Percentiles rank a stretch among this genome's conserved stretches.
Evolutionary conservation across 1,140 invertebrate genomes (phyloP).

Genomic region (Aphaenogaster rudis): DNA sequence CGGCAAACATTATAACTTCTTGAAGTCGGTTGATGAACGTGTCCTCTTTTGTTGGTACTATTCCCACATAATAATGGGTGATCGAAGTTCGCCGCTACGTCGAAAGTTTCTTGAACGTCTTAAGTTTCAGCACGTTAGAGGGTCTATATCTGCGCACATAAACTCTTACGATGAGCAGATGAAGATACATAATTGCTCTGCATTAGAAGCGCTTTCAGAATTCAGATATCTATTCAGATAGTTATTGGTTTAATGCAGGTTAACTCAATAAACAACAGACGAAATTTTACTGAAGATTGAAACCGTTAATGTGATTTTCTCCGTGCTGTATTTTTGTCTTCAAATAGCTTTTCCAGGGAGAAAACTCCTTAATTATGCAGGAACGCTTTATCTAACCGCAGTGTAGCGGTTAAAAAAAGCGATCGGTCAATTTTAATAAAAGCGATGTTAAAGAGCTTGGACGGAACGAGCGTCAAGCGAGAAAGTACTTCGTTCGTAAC

Average conservation of each 20-base stretch:
- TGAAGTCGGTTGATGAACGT: conserved; percentile 37
- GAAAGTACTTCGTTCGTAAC: conserved; percentile 39
- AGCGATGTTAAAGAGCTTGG: conserved; percentile 38
- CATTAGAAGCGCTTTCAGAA: not conserved
- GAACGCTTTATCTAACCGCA: conserved; percentile 7
- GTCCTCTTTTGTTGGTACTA: conserved; percentile 43
- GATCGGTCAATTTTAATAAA: conserved; percentile 58
- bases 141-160: conserved; percentile 25
- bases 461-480: not conserved
- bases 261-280: not conserved
- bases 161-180: conserved; percentile 19
- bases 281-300: conserved; percentile 16
- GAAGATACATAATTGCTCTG: conserved; percentile 40
- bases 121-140: conserved; percentile 33
- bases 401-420: not conserved
- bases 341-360: not conserved
- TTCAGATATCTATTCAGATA: not conserved
- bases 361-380: conserved; percentile 24
- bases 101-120: conserved; percentile 47
- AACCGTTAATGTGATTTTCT: conserved; percentile 4
- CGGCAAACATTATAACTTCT: conserved; percentile 1
- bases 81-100: conserved; percentile 17
- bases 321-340: not conserved
- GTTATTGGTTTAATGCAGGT: not conserved
- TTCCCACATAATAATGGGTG: conserved; percentile 41